Evolutionary conservation across 2,797 vertebrate species (phyloP).

Genomic region (Acanthurus leucopareius): DNA sequence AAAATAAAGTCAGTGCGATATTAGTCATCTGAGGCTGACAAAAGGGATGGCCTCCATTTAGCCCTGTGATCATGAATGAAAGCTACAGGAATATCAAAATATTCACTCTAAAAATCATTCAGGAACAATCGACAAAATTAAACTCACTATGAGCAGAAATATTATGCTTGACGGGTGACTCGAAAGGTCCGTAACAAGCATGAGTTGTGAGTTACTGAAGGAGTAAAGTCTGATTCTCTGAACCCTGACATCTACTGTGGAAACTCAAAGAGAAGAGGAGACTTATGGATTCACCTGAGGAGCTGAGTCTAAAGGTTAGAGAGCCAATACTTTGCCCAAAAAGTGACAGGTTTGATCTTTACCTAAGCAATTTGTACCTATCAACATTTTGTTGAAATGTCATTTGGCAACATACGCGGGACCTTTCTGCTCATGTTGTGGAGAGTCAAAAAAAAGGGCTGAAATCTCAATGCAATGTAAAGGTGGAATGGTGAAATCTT

Average conservation of each 20-base stretch:
- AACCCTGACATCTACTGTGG: constrained; percentile 16
- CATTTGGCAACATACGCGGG: constrained; percentile 10
- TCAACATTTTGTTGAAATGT: constrained; percentile 33
- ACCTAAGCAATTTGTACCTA: constrained; percentile 24
- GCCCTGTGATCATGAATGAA: constrained; percentile 13
- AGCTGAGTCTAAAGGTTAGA: constrained; percentile 21
- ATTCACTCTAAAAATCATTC: constrained; percentile 33
- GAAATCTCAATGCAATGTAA: background rate
- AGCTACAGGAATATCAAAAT: constrained; percentile 16
- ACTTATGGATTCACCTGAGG: background rate
- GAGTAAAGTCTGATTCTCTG: constrained; percentile 26
- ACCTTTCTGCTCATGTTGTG: background rate
- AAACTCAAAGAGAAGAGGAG: constrained; percentile 8
- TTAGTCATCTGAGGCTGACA: constrained; percentile 16
- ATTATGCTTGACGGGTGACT: constrained; percentile 25
- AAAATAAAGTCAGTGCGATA: constrained; percentile 25
- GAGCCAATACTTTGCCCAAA: background rate
- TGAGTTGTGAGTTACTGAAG: constrained; percentile 3
- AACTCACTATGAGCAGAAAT: constrained; percentile 20
- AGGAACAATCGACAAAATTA: constrained; percentile 40
- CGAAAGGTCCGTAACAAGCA: constrained; percentile 6
- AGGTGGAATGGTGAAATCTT: constrained; percentile 45
- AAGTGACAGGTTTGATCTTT: constrained; percentile 32
- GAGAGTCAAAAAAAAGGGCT: background rate
- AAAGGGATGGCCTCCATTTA: constrained; percentile 4